phyloP scores from a whole-genome alignment of 2,888 invertebrate genomes.

The Poecilus cupreus region DNA sequence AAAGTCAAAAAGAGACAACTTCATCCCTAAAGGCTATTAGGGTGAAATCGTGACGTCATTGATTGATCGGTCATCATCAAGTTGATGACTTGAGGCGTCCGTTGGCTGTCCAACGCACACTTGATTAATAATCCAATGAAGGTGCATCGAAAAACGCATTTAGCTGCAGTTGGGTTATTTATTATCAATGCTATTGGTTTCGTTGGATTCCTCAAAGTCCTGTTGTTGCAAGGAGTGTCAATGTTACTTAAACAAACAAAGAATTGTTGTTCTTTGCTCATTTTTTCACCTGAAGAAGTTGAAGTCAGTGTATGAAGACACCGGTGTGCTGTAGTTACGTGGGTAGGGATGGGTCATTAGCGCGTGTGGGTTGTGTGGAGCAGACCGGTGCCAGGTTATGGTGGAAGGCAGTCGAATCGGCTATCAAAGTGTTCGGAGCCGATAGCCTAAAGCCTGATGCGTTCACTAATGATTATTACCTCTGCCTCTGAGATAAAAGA shows the following conservation, averaged over 20 bases:
- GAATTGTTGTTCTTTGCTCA: constrained; percentile 28
- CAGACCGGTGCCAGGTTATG: constrained; percentile 13
- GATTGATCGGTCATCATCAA: constrained; percentile 55
- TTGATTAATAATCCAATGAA: constrained; percentile 18
- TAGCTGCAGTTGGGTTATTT: background rate
- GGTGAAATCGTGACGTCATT: constrained; percentile 6
- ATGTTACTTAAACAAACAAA: constrained; percentile 50
- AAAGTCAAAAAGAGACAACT: background rate
- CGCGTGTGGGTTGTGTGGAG: background rate
- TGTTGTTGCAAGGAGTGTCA: constrained; percentile 49
- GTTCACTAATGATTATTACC: constrained; percentile 69
- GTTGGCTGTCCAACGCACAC: constrained; percentile 9
- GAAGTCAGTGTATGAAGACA: background rate
- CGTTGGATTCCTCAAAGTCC: constrained; percentile 15
- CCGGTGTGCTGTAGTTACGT: background rate
- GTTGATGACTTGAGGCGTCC: constrained; percentile 53
- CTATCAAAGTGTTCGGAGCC: constrained; percentile 55
- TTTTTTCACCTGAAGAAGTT: constrained; percentile 44
- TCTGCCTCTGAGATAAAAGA: constrained; percentile 67
- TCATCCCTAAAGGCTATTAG: constrained; percentile 32
- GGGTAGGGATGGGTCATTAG: background rate
- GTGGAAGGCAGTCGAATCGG: constrained; percentile 26
- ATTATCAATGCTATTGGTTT: constrained; percentile 33
- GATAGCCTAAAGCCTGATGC: constrained; percentile 56
- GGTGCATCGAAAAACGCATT: constrained; percentile 29